phyloP scores from a whole-genome alignment of 1,140 invertebrate species.

The Hestina assimilis region DNA sequence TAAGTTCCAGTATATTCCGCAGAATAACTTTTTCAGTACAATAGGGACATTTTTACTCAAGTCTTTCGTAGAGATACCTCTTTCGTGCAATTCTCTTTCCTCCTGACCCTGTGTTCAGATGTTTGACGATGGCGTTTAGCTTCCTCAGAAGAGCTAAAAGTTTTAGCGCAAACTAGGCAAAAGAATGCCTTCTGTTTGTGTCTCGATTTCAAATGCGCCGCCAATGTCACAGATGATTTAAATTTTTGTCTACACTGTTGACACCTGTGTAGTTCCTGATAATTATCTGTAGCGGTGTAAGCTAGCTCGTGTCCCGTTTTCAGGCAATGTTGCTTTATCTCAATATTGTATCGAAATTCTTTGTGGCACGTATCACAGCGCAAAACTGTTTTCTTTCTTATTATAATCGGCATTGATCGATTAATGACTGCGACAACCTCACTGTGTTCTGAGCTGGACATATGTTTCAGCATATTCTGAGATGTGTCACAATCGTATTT shows the following conservation, averaged over 20 bases:
- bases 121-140: constrained; percentile 84
- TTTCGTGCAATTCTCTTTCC: constrained; percentile 66
- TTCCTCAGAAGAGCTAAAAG: constrained; percentile 81
- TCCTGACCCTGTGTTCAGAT: constrained; percentile 80
- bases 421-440: constrained; percentile 86
- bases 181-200: constrained; percentile 81
- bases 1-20: constrained; percentile 80
- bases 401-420: constrained; percentile 88
- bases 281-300: constrained; percentile 80
- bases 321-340: constrained; percentile 82
- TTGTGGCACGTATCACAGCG: constrained; percentile 81
- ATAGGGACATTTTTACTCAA: constrained; percentile 80
- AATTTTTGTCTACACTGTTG: constrained; percentile 79
- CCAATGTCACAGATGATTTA: constrained; percentile 81
- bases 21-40: constrained; percentile 77
- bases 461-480: constrained; percentile 84
- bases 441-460: constrained; percentile 82
- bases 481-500: constrained; percentile 84
- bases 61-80: constrained; percentile 58
- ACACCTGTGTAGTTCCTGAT: constrained; percentile 83
- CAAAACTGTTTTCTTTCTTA: constrained; percentile 83
- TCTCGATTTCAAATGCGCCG: constrained; percentile 81
- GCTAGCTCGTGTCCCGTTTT: constrained; percentile 76
- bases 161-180: constrained; percentile 83
- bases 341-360: constrained; percentile 84